Base-by-base conservation (phyloP, 2,888 invertebrate species). In the Tipula helvola region DNA sequence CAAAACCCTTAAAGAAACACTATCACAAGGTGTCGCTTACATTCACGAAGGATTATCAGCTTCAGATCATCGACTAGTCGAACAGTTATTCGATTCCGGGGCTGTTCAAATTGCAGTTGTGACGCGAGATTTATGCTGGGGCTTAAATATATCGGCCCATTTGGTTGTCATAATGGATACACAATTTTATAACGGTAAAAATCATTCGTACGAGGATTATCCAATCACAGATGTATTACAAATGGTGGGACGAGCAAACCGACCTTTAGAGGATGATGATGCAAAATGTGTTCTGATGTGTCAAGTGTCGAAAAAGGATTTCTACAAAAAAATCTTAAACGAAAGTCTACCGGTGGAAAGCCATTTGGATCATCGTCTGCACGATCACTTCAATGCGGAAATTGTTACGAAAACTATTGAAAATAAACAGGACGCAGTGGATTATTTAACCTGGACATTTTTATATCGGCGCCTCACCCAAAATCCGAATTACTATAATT, bases 341-440 rank as follows among this genome's bases (percentile, higher is more conserved):
- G 99, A 99, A 91, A 98, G 99, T 0, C 91, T 99, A 87, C 99
- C 99, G 0, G 96, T 99, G 0, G 99, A 99, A 93, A 99, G 98
- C 88, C 99, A 99, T 91, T 92, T 99, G 89, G 99, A 99, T 93
- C 99, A 99, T 90, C 95, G 98, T 88, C 93, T 99, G 2, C 99
- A 99, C 91, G 99, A 99, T 92, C 99, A 99, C 92, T 98, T 99
- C 91, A 99, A 99, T 92, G 99, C 99, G 0, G 99, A 99, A 92
- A 98, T 99, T 87, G 99, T 99, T 0, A 99, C 99, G 0, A 99
- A 99, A 92, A 99, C 99, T 0, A 98, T 99, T 89, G 99, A 99
- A 92, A 99, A 99, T 93, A 99, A 99, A 90, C 99, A 99, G 91
- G 99, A 99, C 90, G 99, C 99, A 0, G 99, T 99, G 0, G 99